Conservation (phyloP, 1,140 invertebrate genomes). For the Tigriopus japonicus region DNA sequence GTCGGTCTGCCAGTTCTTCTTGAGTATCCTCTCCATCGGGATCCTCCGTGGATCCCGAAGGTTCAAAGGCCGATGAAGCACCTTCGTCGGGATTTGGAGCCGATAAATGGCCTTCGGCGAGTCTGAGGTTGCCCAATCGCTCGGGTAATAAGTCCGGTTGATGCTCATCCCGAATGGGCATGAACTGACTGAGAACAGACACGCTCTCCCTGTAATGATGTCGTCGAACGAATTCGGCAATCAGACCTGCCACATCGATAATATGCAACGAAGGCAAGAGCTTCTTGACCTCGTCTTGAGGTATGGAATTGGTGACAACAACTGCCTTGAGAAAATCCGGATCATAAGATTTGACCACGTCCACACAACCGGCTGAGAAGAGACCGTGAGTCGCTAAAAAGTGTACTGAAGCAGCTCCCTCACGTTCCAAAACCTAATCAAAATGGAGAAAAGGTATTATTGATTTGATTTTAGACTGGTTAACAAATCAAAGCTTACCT, state of each 20-base stretch:
- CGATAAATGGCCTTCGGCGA: too few species aligned
- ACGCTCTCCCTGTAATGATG: constrained; percentile 13
- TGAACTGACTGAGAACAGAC: constrained; percentile 3
- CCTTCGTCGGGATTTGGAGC: background rate
- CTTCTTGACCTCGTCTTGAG: constrained; percentile 6
- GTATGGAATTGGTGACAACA: constrained; percentile 10
- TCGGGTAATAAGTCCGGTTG: background rate
- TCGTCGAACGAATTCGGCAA: constrained; percentile 6
- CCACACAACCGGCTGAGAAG: constrained; percentile 7
- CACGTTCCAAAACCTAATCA: background rate
- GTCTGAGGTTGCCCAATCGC: too few species aligned
- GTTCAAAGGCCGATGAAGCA: background rate
- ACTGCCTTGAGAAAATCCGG: background rate
- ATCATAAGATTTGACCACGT: background rate
- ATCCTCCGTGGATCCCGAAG: background rate
- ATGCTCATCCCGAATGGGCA: constrained; percentile 1
- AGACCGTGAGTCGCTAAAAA: constrained; percentile 11
- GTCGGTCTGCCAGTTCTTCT: background rate
- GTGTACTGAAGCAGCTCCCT: constrained; percentile 1
- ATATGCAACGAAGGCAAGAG: background rate
- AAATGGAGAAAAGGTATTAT: too few species aligned
- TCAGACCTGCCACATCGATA: constrained; percentile 11
- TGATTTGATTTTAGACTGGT: too few species aligned
- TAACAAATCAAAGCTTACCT: background rate
- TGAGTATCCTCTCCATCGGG: background rate